phyloP scores from a whole-genome alignment of 2,797 vertebrate species.

The Chelidonichthys spinosus region DNA sequence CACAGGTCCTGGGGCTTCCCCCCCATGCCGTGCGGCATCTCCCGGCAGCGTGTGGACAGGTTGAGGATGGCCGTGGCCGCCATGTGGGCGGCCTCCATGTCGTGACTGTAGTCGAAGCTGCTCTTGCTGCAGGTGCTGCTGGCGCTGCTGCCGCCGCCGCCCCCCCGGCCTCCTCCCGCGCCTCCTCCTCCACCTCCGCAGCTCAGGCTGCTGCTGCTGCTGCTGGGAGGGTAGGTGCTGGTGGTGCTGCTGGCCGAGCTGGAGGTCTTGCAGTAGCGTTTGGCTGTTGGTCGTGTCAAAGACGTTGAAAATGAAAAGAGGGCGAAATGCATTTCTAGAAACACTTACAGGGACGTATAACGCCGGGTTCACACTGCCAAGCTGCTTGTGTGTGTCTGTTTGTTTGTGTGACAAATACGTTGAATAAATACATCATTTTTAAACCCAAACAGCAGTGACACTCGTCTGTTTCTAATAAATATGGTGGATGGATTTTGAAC shows the following conservation, averaged over 20 bases:
- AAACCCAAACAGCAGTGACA: not conserved
- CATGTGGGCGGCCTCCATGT: slow-evolving; percentile 98
- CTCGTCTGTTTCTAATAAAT: too few species aligned
- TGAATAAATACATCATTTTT: not conserved
- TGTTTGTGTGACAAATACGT: too few species aligned
- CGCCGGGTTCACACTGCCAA: too few species aligned
- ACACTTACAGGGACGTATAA: not conserved
- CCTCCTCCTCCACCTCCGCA: slow-evolving; percentile 89
- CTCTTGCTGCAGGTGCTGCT: slow-evolving; percentile 99
- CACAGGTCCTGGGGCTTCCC: slow-evolving; percentile 96
- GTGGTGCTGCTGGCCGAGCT: slow-evolving; percentile 98
- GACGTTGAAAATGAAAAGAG: not conserved
- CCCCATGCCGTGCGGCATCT: slow-evolving; percentile 96
- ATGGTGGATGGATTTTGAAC: too few species aligned
- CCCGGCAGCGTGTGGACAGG: slow-evolving; percentile 96
- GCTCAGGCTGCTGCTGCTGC: slow-evolving; percentile 93
- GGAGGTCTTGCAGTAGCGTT: slow-evolving; percentile 97
- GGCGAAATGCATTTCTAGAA: not conserved
- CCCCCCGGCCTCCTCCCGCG: slow-evolving; percentile 84
- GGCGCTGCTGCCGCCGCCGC: slow-evolving; percentile 94
- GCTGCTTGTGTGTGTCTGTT: too few species aligned
- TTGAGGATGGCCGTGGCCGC: slow-evolving; percentile 98
- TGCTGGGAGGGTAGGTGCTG: slow-evolving; percentile 98
- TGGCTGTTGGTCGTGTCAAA: slow-evolving; percentile 83
- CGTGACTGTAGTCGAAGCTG: slow-evolving; percentile 99